Evolutionary conservation across 2,113 vertebrate species (phyloP).

Genomic region (Cheirogaleus medius): DNA sequence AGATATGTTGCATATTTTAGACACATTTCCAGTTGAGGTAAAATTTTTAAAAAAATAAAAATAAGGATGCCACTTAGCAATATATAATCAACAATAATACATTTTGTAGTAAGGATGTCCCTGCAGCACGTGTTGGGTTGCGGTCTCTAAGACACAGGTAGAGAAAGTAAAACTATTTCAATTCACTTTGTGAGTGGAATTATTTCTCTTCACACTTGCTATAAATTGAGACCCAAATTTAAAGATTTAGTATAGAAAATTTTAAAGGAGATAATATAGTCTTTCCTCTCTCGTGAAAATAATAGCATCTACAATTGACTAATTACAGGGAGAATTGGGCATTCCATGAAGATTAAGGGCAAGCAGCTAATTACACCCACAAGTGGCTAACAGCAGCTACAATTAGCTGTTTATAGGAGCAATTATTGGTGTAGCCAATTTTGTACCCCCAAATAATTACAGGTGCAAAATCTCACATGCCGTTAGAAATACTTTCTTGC

Average conservation of each 20-base stretch:
- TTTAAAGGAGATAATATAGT: constrained; percentile 35
- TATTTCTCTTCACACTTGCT: constrained; percentile 52
- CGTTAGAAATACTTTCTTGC: constrained; percentile 17
- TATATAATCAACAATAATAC: neutral
- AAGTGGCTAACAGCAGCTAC: constrained; percentile 77
- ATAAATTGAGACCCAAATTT: constrained; percentile 51
- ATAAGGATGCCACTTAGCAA: constrained; percentile 22
- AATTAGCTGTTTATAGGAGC: constrained; percentile 77
- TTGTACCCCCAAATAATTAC: constrained; percentile 79
- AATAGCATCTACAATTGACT: constrained; percentile 66
- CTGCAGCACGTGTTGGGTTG: neutral
- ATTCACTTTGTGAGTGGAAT: neutral
- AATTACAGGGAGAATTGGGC: constrained; percentile 73
- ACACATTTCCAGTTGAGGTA: neutral
- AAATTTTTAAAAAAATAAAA: neutral
- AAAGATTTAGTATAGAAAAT: neutral
- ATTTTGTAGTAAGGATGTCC: neutral
- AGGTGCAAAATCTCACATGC: constrained; percentile 72
- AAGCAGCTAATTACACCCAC: constrained; percentile 75
- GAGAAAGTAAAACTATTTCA: neutral
- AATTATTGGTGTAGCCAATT: constrained; percentile 77
- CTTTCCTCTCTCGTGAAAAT: constrained; percentile 59
- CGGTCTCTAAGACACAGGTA: neutral
- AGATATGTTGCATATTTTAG: neutral
- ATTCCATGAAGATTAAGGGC: constrained; percentile 74